Evolutionary conservation across 2,797 vertebrate species (phyloP).

Genomic region (Bovichtus diacanthus): DNA sequence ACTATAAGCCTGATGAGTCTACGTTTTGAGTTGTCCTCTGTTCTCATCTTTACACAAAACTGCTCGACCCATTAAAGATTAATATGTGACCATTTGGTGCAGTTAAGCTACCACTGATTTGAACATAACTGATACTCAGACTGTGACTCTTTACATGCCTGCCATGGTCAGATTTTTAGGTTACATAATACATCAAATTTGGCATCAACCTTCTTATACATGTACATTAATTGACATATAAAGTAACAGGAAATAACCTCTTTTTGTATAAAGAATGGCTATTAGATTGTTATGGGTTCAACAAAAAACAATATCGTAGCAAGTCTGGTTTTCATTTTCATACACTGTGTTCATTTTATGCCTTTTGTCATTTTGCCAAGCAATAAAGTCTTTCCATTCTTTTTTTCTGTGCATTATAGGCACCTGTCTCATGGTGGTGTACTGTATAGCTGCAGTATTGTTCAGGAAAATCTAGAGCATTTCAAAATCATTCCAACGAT

Average conservation of each 20-base stretch:
- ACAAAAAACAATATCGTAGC: slow-evolving; percentile 40
- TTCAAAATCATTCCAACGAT: slow-evolving; percentile 24
- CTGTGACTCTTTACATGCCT: slow-evolving; percentile 2
- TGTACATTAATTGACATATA: slow-evolving; percentile 1
- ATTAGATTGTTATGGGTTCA: slow-evolving; percentile 30
- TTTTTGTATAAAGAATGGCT: slow-evolving; percentile 30
- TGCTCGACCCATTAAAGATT: slow-evolving; percentile 41
- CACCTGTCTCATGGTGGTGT: slow-evolving; percentile 58
- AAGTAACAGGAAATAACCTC: slow-evolving; percentile 32
- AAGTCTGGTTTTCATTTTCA: slow-evolving; percentile 66
- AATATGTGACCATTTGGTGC: slow-evolving; percentile 36
- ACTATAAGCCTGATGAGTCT: slow-evolving; percentile 49
- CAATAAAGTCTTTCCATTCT: slow-evolving; percentile 60
- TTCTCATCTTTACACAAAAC: slow-evolving; percentile 46
- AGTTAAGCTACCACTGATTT: slow-evolving; percentile 6
- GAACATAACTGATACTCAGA: neutral
- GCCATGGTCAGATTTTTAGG: slow-evolving; percentile 6
- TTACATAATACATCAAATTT: slow-evolving; percentile 6
- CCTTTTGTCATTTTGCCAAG: slow-evolving; percentile 60
- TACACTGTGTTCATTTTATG: slow-evolving; percentile 50
- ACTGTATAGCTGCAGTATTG: slow-evolving; percentile 21
- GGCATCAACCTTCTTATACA: slow-evolving; percentile 5
- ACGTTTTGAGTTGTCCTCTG: slow-evolving; percentile 37
- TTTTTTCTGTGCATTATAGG: slow-evolving; percentile 26
- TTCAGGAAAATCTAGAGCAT: slow-evolving; percentile 15